Base-by-base conservation (phyloP, 2,797 vertebrate species). In the Crenuchus spilurus region DNA sequence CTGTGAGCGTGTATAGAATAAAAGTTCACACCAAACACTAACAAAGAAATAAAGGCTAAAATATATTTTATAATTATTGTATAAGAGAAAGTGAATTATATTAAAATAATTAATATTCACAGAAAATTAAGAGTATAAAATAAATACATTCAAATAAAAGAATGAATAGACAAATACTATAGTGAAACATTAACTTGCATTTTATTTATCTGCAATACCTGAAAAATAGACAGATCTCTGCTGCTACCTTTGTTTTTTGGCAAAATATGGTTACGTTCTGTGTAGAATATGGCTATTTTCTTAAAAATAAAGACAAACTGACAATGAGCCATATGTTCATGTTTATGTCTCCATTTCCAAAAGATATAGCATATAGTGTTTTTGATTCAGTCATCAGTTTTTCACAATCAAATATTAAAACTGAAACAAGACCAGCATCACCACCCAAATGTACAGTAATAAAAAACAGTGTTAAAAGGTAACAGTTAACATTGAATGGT, bases 251-350 rank as follows among this genome's bases (percentile, higher is more conserved):
- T 64, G 33, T 65, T 75, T 69, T 81, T 87, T 88, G 83, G 85
- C 84, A 91, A 91, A 89, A 90, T 87, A 88, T 67, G 75, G 68
- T 82, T 84, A 73, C 86, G 83, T 85, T 82, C 77, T 84, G 77
- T 85, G 77, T 79, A 68, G 68, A 71, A 58, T 78, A 85, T 78
- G 80, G 78, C 70, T 82, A 28, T 77, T 80, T 55, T 64, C 31
- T 68, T 66, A 61, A 49, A 75, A 80, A 37, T 52, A 55, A 78
- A 79, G 63, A 74, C 31, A 57, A 68, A 41, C 68, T 68, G 31
- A 73, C 69, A 74, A 74, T 70, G 52, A 65, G 74, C 13, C 26
- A 48, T 16, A 48, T 61, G 63, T 71, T 49, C 7, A 24, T 48
- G 35, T 65, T 61, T 39, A 49, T 28, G 20, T 54, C 37, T 69